Evolutionary conservation across 2,797 vertebrate genomes (phyloP), one percentile per base, ranked within the genome.

Genomic region (Urophycis tenuis): DNA sequence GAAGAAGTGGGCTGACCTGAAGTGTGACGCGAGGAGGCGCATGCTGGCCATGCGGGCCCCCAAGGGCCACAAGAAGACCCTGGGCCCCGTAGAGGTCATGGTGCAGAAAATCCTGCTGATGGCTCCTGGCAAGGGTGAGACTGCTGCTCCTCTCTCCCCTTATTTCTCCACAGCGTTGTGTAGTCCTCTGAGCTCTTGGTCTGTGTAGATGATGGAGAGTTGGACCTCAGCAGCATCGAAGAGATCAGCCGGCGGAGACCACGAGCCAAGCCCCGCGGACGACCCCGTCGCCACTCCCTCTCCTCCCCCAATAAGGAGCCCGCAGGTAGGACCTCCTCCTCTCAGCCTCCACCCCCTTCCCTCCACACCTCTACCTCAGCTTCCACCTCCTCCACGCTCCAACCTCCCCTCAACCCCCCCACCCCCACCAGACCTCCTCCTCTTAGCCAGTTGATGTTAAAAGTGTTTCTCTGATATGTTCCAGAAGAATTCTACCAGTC

Each of bases 1-100:
- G 84, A 94, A 94, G 87, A 94, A 94, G 45, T 94, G 93, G 93
- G 92, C 93, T 0, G 93, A 94, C 82, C 92, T 94, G 1, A 94
- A 94, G 74, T 94, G 93, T 0, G 93, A 94, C 17, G 93, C 91
- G 2, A 92, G 92, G 83, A 87, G 93, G 1, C 92, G 92, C 29
- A 87, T 94, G 25, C 78, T 81, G 0, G 90, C 91, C 8, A 82
- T 92, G 79, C 80, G 90, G 60, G 80, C 88, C 60, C 82, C 90
- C 22, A 80, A 86, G 72, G 74, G 86, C 74, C 72, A 60, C 29
- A 91, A 89, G 85, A 92, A 89, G 88, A 88, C 89, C 36, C 83
- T 94, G 79, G 92, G 92, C 5, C 89, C 92, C 0, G 87, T 94
- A 74, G 93, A 94, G 85, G 88, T 39, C 88, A 92, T 93, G 86